These are phyloP conservation scores for Cliona cf. orientalis DNA, from an alignment of 37 sponge, comb jelly and placozoan species.

Conservation along the genomic window DNA sequence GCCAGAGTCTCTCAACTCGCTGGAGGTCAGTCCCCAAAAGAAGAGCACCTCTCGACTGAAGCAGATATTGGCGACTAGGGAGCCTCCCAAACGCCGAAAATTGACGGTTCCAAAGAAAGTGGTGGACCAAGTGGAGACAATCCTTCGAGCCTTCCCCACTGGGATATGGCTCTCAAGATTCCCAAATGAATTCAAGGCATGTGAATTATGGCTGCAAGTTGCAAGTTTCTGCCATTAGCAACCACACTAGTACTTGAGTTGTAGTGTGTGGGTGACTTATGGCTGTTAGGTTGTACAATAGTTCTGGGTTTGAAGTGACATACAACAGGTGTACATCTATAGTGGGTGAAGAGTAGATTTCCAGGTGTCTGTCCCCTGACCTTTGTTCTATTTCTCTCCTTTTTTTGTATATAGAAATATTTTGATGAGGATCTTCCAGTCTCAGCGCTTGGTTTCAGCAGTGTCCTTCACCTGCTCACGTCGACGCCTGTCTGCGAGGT, in stretches of 20 bases:
- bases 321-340: not conserved
- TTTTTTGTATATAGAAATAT: slow-evolving; percentile 3
- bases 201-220: not conserved
- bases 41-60: too few species aligned
- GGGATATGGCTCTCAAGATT: slow-evolving; percentile 50
- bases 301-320: too few species aligned
- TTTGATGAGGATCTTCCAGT: slow-evolving; percentile 14
- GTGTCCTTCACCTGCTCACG: slow-evolving; percentile 36
- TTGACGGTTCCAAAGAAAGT: not conserved
- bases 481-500: slow-evolving; percentile 21
- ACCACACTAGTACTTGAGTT: too few species aligned
- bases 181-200: slow-evolving; percentile 34
- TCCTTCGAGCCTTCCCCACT: slow-evolving; percentile 28
- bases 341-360: not conserved
- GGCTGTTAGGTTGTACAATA: too few species aligned
- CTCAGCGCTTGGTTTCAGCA: slow-evolving; percentile 30
- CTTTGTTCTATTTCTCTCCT: too few species aligned
- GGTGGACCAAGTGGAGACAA: slow-evolving; percentile 1
- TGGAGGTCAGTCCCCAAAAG: slow-evolving; percentile 20
- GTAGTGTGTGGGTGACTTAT: too few species aligned
- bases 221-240: too few species aligned
- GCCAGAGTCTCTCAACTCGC: slow-evolving; percentile 20
- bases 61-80: not conserved
- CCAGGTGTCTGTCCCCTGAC: too few species aligned
- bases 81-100: not conserved